phyloP scores from a whole-genome alignment of 2,797 vertebrate genomes.

The Tapirus indicus region DNA sequence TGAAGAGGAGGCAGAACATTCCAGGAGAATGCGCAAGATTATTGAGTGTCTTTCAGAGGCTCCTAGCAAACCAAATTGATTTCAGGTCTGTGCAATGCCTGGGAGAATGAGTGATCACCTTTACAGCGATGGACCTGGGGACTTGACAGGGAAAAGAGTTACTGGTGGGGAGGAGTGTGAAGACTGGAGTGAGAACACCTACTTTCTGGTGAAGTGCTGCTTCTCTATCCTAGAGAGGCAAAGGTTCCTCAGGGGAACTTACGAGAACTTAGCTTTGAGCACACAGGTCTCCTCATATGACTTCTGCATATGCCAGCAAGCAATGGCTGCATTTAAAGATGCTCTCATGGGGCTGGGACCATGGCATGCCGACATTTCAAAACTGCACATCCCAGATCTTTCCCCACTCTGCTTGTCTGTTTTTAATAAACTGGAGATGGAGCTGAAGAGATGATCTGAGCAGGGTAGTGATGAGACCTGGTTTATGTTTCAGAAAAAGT shows the following conservation, averaged over 20 bases:
- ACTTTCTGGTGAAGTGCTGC: neutral
- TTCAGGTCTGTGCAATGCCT: neutral
- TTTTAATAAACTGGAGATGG: neutral
- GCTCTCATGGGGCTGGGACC: neutral
- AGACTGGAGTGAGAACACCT: neutral
- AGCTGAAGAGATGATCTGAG: neutral
- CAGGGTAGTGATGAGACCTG: neutral
- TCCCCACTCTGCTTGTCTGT: neutral
- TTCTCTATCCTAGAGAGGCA: too few species aligned
- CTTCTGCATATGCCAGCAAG: neutral
- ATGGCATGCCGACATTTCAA: neutral
- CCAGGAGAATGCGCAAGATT: neutral
- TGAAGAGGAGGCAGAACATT: neutral
- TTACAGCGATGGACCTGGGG: neutral
- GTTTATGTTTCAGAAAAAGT: neutral
- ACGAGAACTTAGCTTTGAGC: neutral
- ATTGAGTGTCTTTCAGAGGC: neutral
- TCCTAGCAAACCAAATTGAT: neutral
- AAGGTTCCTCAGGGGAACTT: too few species aligned
- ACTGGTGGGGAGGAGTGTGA: neutral
- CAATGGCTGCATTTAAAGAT: neutral
- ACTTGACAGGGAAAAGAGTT: neutral
- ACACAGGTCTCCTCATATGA: neutral
- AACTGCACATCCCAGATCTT: neutral
- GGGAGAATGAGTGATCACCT: neutral